phyloP scores from a whole-genome alignment of 2,113 vertebrate genomes.

The Reinhardtius hippoglossoides region DNA sequence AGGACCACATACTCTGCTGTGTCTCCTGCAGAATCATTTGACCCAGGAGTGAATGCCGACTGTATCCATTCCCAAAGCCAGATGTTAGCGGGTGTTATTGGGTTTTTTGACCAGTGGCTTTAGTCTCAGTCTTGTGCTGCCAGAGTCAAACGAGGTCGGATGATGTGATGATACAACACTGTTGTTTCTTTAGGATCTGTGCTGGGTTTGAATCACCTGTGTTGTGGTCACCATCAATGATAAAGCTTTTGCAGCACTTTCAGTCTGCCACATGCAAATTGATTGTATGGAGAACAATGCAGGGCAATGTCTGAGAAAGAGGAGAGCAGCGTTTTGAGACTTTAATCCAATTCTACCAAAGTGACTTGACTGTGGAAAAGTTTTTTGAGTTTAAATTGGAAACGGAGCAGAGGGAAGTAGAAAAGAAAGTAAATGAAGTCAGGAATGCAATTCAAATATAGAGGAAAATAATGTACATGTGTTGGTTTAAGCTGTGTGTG shows the following conservation, averaged over 20 bases:
- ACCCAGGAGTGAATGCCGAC: too few species aligned
- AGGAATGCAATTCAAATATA: constrained; percentile 31
- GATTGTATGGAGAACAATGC: constrained; percentile 10
- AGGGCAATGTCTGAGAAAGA: background rate
- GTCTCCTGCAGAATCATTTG: too few species aligned
- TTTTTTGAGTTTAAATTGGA: constrained; percentile 1
- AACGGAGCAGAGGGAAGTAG: constrained; percentile 18
- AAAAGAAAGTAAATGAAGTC: constrained; percentile 5
- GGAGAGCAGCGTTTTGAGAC: constrained; percentile 22
- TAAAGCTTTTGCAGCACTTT: constrained; percentile 25
- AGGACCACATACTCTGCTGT: too few species aligned
- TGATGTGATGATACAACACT: constrained; percentile 1
- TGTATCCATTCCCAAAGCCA: too few species aligned
- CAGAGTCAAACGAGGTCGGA: background rate
- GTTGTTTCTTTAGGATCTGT: constrained; percentile 4
- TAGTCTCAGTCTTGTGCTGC: too few species aligned
- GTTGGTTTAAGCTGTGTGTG: constrained; percentile 5
- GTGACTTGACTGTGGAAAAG: constrained; percentile 10
- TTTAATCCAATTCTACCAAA: constrained; percentile 36
- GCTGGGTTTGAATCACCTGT: constrained; percentile 11
- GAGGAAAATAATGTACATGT: constrained; percentile 6
- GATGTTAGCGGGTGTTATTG: too few species aligned
- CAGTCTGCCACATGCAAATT: constrained; percentile 3
- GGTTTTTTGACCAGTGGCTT: too few species aligned
- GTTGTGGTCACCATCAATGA: constrained; percentile 5